Base-by-base conservation (phyloP, 2,113 vertebrate genomes). In the Phoxinus phoxinus region DNA sequence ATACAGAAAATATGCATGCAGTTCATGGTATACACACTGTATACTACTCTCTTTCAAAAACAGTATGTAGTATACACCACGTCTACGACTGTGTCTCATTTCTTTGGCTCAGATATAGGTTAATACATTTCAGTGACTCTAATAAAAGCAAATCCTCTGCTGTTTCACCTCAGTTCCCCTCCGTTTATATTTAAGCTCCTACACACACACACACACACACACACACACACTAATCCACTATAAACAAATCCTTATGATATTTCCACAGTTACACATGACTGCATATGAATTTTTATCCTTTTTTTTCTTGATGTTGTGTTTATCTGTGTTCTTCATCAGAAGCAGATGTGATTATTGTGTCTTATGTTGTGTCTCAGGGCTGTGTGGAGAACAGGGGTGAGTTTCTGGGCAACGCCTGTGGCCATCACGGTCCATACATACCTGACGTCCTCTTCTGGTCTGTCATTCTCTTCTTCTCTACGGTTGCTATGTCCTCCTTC, bases 371-470 rank as follows among this genome's bases (percentile, higher is more conserved):
- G 80, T 90, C 90, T 86, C 91, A 99, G 98, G 96, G 96, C 88
- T 99, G 98, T 91, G 92, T 93, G 73, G 90, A 92, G n/a, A 90
- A 96, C 82, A 96, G 95, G 0, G 98, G 98, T 30, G 95, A 95
- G 44, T 99, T 98, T 84, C 87, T 94, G 53, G 98, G 98, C 61
- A 93, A 84, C 69, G 97, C 97, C 89, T 99, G 98, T 69, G 96
- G 97, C 30, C 96, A 97, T 11, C 96, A 98, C 0, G 98, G 97
- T 61, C 98, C 98, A 0, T 99, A 97, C 15, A 94, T 98, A 85
- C 98, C 98, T 0, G 98, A 99, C 7, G 98, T 99, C 32, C 95
- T 99, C 56, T 99, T 99, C 93, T 99, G 98, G 98, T 99, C 96
- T 10, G 96, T 98, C 90, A 94, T 99, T 88, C 93, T 99, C 87